Conservation (phyloP, 2,888 invertebrate genomes). For the Stenodera caucasica region DNA sequence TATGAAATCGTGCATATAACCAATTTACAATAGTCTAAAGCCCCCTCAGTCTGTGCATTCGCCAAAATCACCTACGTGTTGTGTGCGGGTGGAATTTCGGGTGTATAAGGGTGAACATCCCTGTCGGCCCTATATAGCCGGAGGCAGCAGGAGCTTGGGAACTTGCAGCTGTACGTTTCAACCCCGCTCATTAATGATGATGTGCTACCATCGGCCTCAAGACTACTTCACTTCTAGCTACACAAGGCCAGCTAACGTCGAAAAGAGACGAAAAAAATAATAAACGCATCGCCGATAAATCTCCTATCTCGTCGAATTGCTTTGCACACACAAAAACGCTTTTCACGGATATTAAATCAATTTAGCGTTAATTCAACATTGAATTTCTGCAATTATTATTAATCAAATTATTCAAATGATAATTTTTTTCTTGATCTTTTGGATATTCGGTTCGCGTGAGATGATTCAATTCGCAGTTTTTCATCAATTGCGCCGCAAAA, state of each 20-base stretch:
- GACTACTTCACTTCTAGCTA: constrained; percentile 72
- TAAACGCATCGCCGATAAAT: constrained; percentile 29
- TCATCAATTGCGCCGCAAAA: constrained; percentile 42
- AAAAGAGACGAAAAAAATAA: constrained; percentile 14
- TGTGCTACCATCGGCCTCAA: constrained; percentile 69
- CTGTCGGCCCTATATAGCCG: constrained; percentile 38
- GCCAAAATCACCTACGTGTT: constrained; percentile 40
- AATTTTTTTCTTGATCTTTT: no score
- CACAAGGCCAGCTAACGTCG: constrained; percentile 31
- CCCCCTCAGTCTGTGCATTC: not conserved
- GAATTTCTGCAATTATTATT: not conserved
- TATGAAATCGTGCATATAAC: constrained; percentile 7
- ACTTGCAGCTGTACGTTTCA: constrained; percentile 48
- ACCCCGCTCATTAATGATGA: constrained; percentile 75
- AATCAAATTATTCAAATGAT: no score
- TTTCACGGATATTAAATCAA: constrained; percentile 16
- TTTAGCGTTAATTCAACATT: constrained; percentile 9
- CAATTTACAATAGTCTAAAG: constrained; percentile 30
- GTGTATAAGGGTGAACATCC: constrained; percentile 29
- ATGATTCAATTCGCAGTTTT: constrained; percentile 53
- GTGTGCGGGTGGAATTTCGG: constrained; percentile 39
- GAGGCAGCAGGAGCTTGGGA: constrained; percentile 44
- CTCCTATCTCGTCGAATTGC: constrained; percentile 17
- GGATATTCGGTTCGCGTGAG: constrained; percentile 44
- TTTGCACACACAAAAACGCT: constrained; percentile 11